Evolutionary conservation across 2,113 vertebrate species (phyloP).

Genomic region (Pipa parva): DNA sequence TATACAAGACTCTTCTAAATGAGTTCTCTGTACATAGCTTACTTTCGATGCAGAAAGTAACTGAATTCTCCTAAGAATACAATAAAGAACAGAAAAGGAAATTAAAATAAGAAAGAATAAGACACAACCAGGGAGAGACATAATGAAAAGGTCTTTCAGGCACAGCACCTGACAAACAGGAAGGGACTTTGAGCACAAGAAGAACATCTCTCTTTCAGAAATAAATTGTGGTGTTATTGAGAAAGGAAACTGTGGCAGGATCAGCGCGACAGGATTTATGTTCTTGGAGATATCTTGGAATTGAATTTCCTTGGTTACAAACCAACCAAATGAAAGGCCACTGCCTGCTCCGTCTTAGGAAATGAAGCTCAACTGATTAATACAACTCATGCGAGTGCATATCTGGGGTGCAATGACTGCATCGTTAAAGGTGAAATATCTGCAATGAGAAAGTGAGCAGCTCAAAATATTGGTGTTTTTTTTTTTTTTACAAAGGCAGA

Average conservation of each 20-base stretch:
- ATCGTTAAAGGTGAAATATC: constrained; percentile 41
- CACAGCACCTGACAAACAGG: constrained; percentile 11
- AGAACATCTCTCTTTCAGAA: constrained; percentile 28
- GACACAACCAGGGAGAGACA: not conserved
- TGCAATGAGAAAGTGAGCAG: constrained; percentile 20
- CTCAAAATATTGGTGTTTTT: not conserved
- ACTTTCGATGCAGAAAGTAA: not conserved
- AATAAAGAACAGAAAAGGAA: constrained; percentile 26
- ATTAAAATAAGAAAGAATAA: constrained; percentile 35
- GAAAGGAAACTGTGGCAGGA: constrained; percentile 37
- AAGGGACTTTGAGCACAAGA: constrained; percentile 7
- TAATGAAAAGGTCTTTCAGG: constrained; percentile 33
- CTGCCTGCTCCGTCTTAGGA: constrained; percentile 26
- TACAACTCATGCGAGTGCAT: constrained; percentile 38
- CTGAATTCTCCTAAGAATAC: constrained; percentile 7
- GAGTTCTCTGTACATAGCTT: not conserved
- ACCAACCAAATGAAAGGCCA: constrained; percentile 27
- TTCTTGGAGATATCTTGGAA: constrained; percentile 38
- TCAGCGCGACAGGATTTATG: constrained; percentile 27
- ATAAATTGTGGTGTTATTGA: constrained; percentile 41
- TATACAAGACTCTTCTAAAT: not conserved
- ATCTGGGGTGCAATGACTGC: constrained; percentile 36
- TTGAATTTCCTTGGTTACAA: not conserved
- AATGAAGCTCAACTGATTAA: constrained; percentile 38
- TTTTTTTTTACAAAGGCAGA: constrained; percentile 9